Evolutionary conservation across 2,113 vertebrate species (phyloP), one percentile per base, ranked within the genome.

Genomic region (Dipodomys stephensi): DNA sequence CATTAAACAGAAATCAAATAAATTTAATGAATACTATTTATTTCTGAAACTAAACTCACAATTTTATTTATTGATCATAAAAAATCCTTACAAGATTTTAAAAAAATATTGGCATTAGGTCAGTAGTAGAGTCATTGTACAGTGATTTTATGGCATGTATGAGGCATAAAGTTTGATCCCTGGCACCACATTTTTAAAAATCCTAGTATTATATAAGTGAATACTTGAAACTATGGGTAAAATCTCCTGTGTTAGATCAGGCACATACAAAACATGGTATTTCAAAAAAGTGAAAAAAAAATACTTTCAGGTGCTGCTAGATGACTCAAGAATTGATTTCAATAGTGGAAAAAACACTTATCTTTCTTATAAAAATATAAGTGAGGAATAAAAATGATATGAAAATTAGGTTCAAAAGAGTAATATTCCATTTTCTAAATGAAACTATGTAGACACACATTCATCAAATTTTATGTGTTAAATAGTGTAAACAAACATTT

Each of bases 401-500:
- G 72, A 87, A 92, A 87, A 68, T 64, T 76, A 9, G 60, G 22
- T 49, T 88, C 11, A 49, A 86, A 88, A 92, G 72, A 88, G 35
- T 2, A 22, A 9, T 88, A 68, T 83, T 93, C 32, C 13, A 7
- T 89, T 80, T 90, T 90, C 57, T 83, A 46, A 76, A 64, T 83
- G 13, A 65, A 49, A 82, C 69, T 67, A 87, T 32, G 46, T 77
- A 82, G 64, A 32, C 30, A 11, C 49, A 65, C 76, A 7, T 65
- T 46, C 7, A 91, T 72, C 19, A 83, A 91, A 69, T 80, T 67
- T 83, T n/a, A 91, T 69, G 80, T 69, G 74, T 88, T 49, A 91
- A 92, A 86, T 95, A 62, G 39, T 90, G 0, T 39, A 91, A 91
- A 19, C 79, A 83, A 27, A n/a, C 32, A 77, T 67, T 80, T 89